Percentiles rank a stretch among this genome's conserved stretches.
phyloP scores from a whole-genome alignment of 2,113 vertebrate species.

The Myotis davidii region DNA sequence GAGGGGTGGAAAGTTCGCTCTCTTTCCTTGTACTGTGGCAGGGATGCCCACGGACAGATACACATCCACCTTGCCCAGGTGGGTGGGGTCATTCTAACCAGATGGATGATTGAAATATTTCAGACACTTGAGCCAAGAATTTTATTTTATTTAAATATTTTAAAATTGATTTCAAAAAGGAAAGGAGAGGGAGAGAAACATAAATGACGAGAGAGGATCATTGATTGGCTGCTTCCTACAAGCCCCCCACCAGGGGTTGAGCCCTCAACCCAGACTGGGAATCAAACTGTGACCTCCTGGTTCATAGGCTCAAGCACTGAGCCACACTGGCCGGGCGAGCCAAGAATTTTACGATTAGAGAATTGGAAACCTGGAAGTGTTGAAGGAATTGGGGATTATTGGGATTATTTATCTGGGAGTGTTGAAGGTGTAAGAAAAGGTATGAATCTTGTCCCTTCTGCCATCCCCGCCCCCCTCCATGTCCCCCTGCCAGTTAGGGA shows the following conservation, averaged over 20 bases:
- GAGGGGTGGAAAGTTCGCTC: not conserved
- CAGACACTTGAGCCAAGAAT: not conserved
- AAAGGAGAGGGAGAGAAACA: too few relatives aligned
- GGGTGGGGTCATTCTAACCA: not conserved
- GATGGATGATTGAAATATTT: not conserved
- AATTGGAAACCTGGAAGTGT: slow-evolving; percentile 7
- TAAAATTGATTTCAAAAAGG: too few relatives aligned
- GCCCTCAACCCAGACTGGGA: too few relatives aligned
- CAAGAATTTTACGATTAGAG: slow-evolving; percentile 2
- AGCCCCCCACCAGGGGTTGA: too few relatives aligned
- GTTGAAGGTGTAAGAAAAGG: not conserved
- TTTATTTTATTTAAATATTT: not conserved
- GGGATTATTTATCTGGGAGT: not conserved
- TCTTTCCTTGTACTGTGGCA: not conserved
- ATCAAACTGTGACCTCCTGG: too few relatives aligned
- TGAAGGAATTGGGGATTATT: not conserved
- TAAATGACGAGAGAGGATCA: too few relatives aligned
- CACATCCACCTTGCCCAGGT: not conserved
- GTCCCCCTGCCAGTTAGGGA: not conserved
- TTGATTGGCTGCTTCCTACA: too few relatives aligned
- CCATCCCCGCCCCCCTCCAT: not conserved
- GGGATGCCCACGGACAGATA: not conserved
- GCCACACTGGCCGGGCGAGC: too few relatives aligned
- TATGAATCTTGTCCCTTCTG: not conserved
- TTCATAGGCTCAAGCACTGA: too few relatives aligned